phyloP scores from a whole-genome alignment of 2,888 invertebrate genomes.

The Ennomos quercinarius region DNA sequence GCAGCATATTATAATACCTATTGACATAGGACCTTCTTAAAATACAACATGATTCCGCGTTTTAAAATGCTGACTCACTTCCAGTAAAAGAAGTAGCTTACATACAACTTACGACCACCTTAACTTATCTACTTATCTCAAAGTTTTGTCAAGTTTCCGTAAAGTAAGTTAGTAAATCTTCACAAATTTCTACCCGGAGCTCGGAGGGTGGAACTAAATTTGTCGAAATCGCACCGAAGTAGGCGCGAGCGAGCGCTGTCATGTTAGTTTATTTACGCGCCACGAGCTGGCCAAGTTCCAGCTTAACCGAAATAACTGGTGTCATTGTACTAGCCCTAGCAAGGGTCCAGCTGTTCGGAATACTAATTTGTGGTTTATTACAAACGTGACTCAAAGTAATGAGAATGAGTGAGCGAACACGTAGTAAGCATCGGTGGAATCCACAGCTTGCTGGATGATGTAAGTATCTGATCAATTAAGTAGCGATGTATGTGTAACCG shows the following conservation, averaged over 20 bases:
- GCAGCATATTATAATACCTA: no score
- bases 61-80: no score
- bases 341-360: constrained; percentile 46
- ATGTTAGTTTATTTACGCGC: constrained; percentile 78
- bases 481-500: no score
- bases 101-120: no score
- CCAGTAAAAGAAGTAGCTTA: no score
- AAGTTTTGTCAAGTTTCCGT: background rate
- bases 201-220: constrained; percentile 65
- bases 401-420: constrained; percentile 5
- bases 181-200: constrained; percentile 47
- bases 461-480: no score
- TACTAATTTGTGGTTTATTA: constrained; percentile 32
- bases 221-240: constrained; percentile 62
- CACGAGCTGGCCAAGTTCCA: constrained; percentile 77
- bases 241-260: constrained; percentile 65
- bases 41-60: no score
- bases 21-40: no score
- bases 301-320: constrained; percentile 80
- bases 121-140: background rate
- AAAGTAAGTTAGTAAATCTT: constrained; percentile 11
- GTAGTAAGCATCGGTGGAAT: constrained; percentile 3
- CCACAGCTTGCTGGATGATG: background rate
- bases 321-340: constrained; percentile 80
- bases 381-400: constrained; percentile 20